Evolutionary conservation across 92 coral and sea anemone species (phyloP), one percentile per base, ranked within the genome.

Genomic region (Epizoanthus illoricatus): DNA sequence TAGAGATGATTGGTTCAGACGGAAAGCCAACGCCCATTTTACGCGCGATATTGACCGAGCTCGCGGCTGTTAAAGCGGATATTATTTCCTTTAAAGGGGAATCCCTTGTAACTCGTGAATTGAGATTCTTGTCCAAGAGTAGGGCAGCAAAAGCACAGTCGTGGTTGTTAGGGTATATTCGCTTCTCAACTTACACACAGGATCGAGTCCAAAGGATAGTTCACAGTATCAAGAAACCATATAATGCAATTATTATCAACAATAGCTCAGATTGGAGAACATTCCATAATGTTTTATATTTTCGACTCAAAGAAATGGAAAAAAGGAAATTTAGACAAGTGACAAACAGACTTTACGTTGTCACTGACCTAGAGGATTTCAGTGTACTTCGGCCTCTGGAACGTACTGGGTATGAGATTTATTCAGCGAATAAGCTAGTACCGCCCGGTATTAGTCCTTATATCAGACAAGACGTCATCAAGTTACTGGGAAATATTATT

Each of bases 241-340:
- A 85, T 64, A 92, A 92, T 54, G 97, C 94, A 5, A 73, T 92
- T 33, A 56, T 86, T 20, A 84, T 92, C 43, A 83, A 90, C 28
- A 68, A 69, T 28, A 66, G 80, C 41, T 62, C 84, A 3, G 88
- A 90, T 59, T 75, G 69, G 5, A 73, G 66, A 17, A 70, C 86
- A 1, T 43, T 90, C 0, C 76, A 70, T 40, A 92, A 80, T 73
- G 84, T 87, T 5, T 70, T 92, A 28, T 62, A 87, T 23, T 90
- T 85, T 67, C 76, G 94, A 19, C 86, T 92, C 17, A 86, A 73
- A 63, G 90, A 90, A 79, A 92, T 92, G 94, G 90, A 92, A 75
- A 92, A 86, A 58, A 80, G 76, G 80, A 74, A 74, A 13, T 92
- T 92, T 49, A 80, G 65, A 9, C 74, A 49, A 24, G 79, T 92